Percentiles rank a stretch among this genome's conserved stretches.
Conservation (phyloP, 1,140 invertebrate genomes). For the Araneus ventricosus region DNA sequence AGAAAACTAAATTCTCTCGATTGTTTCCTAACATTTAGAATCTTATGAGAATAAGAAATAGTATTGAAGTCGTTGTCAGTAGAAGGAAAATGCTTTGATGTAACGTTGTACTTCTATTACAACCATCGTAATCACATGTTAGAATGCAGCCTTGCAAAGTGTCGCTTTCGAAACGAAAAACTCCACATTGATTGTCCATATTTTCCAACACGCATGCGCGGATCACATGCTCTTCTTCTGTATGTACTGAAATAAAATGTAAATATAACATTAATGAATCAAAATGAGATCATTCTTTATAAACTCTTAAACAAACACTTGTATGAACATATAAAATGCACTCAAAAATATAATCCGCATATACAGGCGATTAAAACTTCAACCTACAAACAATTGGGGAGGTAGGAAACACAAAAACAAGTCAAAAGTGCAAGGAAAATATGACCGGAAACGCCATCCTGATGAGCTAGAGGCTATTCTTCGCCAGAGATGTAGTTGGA, state of each 20-base stretch:
- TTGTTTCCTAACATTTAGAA: not conserved
- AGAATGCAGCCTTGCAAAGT: conserved; percentile 80
- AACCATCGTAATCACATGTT: conserved; percentile 82
- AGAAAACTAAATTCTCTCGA: not conserved
- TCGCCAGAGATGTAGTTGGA: too few species aligned
- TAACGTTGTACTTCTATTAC: conserved; percentile 79
- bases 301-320: too few species aligned
- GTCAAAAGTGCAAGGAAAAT: too few species aligned
- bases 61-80: not conserved
- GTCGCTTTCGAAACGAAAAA: conserved; percentile 81
- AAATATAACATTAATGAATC: not conserved
- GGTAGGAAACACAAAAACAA: too few species aligned
- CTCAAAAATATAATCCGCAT: too few species aligned
- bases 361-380: too few species aligned
- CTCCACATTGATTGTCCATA: conserved; percentile 83
- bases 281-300: too few species aligned
- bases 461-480: too few species aligned
- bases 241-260: conserved; percentile 76
- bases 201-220: conserved; percentile 83
- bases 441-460: too few species aligned
- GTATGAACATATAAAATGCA: too few species aligned
- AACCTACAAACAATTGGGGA: too few species aligned
- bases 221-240: conserved; percentile 80
- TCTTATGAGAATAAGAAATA: not conserved
- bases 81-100: conserved; percentile 15